A percentile compares a stretch with the other conserved stretches of the same genome.
Conservation (phyloP, 2,113 vertebrate genomes). For the Rhipidura dahli region DNA sequence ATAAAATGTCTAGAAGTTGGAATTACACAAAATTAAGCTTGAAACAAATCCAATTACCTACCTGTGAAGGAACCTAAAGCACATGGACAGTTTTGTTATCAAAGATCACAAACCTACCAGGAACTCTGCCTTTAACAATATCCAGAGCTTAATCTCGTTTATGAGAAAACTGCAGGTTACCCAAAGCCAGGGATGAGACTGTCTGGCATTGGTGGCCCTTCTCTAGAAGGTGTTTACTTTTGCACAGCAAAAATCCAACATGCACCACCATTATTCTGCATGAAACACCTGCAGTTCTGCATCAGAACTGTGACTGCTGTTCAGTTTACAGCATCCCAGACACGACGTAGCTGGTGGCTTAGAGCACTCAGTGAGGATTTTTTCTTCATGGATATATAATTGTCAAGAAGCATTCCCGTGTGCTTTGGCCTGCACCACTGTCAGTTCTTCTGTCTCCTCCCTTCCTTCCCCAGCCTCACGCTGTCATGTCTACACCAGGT, state of each 20-base stretch:
- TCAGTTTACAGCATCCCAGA: background rate
- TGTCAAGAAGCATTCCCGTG: background rate
- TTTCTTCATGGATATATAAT: background rate
- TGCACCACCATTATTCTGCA: background rate
- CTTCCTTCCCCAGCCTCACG: background rate
- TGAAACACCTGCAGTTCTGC: background rate
- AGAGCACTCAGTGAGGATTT: background rate
- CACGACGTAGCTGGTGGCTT: accelerated
- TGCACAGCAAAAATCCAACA: accelerated
- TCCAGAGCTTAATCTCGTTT: background rate
- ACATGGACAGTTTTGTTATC: background rate
- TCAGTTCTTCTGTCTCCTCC: background rate
- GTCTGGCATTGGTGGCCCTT: background rate
- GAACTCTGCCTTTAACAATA: background rate
- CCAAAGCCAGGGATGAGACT: no score
- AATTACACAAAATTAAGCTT: background rate
- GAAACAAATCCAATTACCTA: background rate
- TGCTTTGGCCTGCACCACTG: background rate
- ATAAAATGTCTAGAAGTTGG: background rate
- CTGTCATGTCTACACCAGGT: background rate
- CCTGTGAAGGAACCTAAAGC: background rate
- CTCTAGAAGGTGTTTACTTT: background rate
- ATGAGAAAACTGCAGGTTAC: background rate
- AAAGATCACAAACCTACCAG: background rate
- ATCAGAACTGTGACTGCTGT: background rate